Percentiles rank a stretch among this genome's conserved stretches.
Evolutionary conservation across 2,797 vertebrate species (phyloP).

Genomic region (Sebastes flavidus): DNA sequence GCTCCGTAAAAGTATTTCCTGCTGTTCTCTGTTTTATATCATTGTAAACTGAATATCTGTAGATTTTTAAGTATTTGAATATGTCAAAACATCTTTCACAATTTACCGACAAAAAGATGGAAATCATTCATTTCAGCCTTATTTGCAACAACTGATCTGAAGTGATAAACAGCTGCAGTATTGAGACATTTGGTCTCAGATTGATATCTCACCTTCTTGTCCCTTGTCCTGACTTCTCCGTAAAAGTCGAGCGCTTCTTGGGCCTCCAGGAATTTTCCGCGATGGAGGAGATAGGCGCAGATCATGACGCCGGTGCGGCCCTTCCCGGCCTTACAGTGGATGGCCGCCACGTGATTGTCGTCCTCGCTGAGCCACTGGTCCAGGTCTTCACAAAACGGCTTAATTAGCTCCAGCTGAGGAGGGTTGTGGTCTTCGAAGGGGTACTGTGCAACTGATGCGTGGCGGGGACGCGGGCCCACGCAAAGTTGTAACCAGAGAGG

Average conservation of each 20-base stretch:
- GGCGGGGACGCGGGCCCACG: conserved; percentile 39
- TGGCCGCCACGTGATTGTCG: conserved; percentile 99
- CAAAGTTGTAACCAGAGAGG: conserved; percentile 20
- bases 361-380: conserved; percentile 99
- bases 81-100: background rate
- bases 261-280: conserved; percentile 93
- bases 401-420: conserved; percentile 98
- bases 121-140: background rate
- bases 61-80: background rate
- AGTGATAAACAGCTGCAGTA: background rate
- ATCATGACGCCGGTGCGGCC: conserved; percentile 99
- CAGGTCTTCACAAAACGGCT: conserved; percentile 99
- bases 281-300: conserved; percentile 99
- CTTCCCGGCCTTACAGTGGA: conserved; percentile 99
- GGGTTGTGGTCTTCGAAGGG: conserved; percentile 99
- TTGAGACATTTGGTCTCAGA: background rate
- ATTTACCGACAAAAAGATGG: background rate
- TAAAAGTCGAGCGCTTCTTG: conserved; percentile 99
- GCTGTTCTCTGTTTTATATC: background rate
- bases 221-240: conserved; percentile 99
- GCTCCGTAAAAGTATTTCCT: background rate
- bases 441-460: conserved; percentile 95
- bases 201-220: conserved; percentile 90
- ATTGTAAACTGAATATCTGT: background rate
- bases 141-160: background rate